Base-by-base conservation (phyloP, 35 echinoderm and acorn worm species). In the Apostichopus parvimensis region DNA sequence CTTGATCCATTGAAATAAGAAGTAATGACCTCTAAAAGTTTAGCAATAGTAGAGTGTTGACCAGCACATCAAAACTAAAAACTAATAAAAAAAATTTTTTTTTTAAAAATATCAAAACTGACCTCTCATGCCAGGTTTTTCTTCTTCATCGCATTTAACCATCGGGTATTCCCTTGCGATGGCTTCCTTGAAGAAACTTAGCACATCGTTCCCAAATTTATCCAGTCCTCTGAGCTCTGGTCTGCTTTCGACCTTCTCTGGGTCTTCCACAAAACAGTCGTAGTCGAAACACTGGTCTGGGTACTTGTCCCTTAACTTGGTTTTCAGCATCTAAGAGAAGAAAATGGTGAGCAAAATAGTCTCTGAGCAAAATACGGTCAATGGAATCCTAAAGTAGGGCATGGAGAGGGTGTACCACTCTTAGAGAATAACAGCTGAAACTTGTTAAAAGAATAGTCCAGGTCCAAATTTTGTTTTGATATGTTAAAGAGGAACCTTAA, bases 161-260 rank as follows among this genome's bases (percentile, higher is more conserved):
- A 24, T 54, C 14, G 94, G 97, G 78, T 91, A 98, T 64, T 95
- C 92, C 55, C 53, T 94, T 1, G 82, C 92, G 60, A 98, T 98
- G n/a, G 93, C 94, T 53, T 83, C 58, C 77, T 98, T 98, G 87
- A 98, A 98, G 87, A 91, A 98, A 9, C 91, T 91, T 10, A 95
- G 56, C 5, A 96, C 93, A 12, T 92, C 23, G 21, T 73, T 77
- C 8, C 90, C 92, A 95, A 98, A 98, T 34, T 93, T 91, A 9
- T 98, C 94, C 54, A 98, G 80, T 53, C 94, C 97, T 54, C 90
- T 91, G 26, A 98, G 66, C 53, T 79, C 77, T 92, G 18, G 94
- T 58, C 94, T 95, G 10, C 22, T 53, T 6, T 26, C 90, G 54
- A 89, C 91, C 61, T 87, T 92, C 5, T 96, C 77, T 17, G 91